Evolutionary conservation across 2,888 invertebrate species (phyloP), one percentile per base, ranked within the genome.

Genomic region (Gibbula magus): DNA sequence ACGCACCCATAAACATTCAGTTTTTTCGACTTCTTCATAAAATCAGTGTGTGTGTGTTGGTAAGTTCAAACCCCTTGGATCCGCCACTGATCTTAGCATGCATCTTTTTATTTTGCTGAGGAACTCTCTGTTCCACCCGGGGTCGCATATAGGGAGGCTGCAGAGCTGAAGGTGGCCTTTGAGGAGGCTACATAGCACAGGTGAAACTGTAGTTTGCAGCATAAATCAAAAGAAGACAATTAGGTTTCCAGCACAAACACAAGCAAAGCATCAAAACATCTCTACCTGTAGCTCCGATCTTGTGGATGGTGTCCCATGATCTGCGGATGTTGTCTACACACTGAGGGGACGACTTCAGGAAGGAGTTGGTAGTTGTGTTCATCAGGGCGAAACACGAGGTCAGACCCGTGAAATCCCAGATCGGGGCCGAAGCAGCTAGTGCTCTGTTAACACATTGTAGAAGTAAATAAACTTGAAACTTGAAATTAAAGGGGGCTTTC

Each of bases 371-470:
- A 0, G 96, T 95, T 80, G 98, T 96, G 88, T 95, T 94, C 86
- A 95, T 94, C 93, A 95, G 98, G 25, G 95, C 95, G 67, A 95
- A 95, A 90, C 98, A 98, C 0, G 96, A 95, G 0, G 96, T 96
- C 91, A 97, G 93, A 39, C 95, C 96, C 0, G 95, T 94, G 93
- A 97, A 99, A 94, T 96, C 97, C 93, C 96, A 95, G 86, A 98
- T 95, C 0, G 97, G 99, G 0, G 98, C 99, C 22, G 97, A 99
- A 2, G 97, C 96, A 4, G 99, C 98, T 82, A 99, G 95, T 0
- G 99, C 96, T 0, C 99, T 96, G 88, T 66, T 90, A 85, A 53
- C 74, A 77, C 56, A 74, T 79, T 8, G 7, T 35, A 35, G 7
- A 35, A 5, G 3, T 35, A 5, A 35, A 35, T 7, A 35, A 35